Percentiles rank a stretch among this genome's conserved stretches.
Evolutionary conservation across 2,888 invertebrate genomes (phyloP).

Genomic region (Glyphotaelius pellucidus): DNA sequence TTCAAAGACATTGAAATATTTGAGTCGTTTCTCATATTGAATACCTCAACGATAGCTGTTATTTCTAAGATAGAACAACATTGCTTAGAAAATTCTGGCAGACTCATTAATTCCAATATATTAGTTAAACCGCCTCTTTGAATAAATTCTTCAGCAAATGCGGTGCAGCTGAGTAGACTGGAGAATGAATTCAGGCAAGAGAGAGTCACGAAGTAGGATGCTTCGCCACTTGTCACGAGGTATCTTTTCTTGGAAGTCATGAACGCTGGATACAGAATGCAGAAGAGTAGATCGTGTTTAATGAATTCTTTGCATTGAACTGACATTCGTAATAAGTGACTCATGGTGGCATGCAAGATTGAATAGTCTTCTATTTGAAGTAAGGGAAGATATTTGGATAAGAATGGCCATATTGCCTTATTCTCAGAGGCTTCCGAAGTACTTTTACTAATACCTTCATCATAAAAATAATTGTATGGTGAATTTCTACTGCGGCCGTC

Average conservation of each 20-base stretch:
- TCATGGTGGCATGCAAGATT: conserved; percentile 78
- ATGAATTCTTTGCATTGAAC: conserved; percentile 77
- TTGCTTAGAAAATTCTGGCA: conserved; percentile 77
- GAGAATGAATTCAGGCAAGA: conserved; percentile 80
- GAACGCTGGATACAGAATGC: conserved; percentile 80
- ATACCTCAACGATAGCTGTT: conserved; percentile 79
- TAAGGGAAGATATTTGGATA: conserved; percentile 78
- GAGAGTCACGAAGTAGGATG: conserved; percentile 78
- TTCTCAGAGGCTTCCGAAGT: conserved; percentile 68
- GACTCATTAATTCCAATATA: conserved; percentile 76
- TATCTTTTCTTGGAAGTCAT: conserved; percentile 77
- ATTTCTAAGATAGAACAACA: conserved; percentile 81
- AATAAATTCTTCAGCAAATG: conserved; percentile 79
- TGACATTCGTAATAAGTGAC: conserved; percentile 79
- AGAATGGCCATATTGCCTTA: conserved; percentile 77
- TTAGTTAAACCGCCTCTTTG: conserved; percentile 78
- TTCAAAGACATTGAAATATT: conserved; percentile 56
- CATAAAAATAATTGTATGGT: conserved; percentile 43
- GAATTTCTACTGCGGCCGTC: conserved; percentile 30
- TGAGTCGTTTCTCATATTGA: conserved; percentile 72
- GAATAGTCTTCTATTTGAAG: conserved; percentile 77
- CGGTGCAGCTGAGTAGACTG: conserved; percentile 76
- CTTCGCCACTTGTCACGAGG: conserved; percentile 73
- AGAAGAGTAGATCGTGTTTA: conserved; percentile 78
- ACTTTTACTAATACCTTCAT: conserved; percentile 39